phyloP scores from a whole-genome alignment of 2,113 vertebrate genomes.

The Xenopus tropicalis region UCB_Xtro_10.0 CM004446.2:53907501-53908000 shows the following conservation, averaged over 20 bases:
- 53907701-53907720: slow-evolving; percentile 30
- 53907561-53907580: slow-evolving; percentile 1
- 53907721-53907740: background rate
- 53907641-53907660: slow-evolving; percentile 18
- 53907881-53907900: too few relatives aligned
- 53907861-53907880: too few relatives aligned
- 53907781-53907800: too few relatives aligned
- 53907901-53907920: too few relatives aligned
- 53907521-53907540: background rate
- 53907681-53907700: slow-evolving; percentile 7
- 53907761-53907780: background rate
- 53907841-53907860: too few relatives aligned
- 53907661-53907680: slow-evolving; percentile 31
- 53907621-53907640: slow-evolving; percentile 19
- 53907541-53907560: slow-evolving; percentile 30
- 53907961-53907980: too few relatives aligned
- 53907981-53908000: too few relatives aligned
- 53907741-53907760: background rate
- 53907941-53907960: too few relatives aligned
- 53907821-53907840: too few relatives aligned
- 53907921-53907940: too few relatives aligned
- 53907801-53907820: too few relatives aligned
- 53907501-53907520: too few relatives aligned
- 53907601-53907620: slow-evolving; percentile 32
- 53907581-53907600: slow-evolving; percentile 12